Evolutionary conservation across 2,797 vertebrate genomes (phyloP), one percentile per base, ranked within the genome.

Genomic region (Astyanax mexicanus): DNA sequence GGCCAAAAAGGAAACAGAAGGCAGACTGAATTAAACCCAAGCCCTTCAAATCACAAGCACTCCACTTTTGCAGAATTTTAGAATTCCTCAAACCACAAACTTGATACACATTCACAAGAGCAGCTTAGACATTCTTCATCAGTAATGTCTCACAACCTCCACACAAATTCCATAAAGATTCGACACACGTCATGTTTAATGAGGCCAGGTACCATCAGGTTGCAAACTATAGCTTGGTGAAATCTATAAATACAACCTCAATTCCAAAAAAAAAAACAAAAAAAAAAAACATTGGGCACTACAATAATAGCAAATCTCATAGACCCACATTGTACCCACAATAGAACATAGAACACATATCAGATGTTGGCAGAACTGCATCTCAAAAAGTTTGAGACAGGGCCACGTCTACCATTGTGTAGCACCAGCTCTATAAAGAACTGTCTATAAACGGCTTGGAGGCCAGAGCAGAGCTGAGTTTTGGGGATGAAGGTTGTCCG

Each of bases 1-100:
- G 0, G 5, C 35, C 29, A 3, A 4, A 58, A 1, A 78, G 13
- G 29, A 84, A 82, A 47, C 71, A 58, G 40, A 82, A 83, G 69
- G 4, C 21, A 27, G 71, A 80, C 19, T 78, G 58, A 82, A 23
- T 37, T 19, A 3, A 38, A 27, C n/a, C 25, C 25, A 11, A 61
- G 23, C 42, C 9, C 8, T 45, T 13, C 17, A 29, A 66, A 66
- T n/a, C 27, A 7, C 3, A 49, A 17, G 21, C 27, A 67, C 9
- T 49, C 58, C 6, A 62, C 5, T 51, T 54, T 11, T 25, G 21
- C 17, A n/a, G 44, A 47, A 47, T n/a, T 47, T 17, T 55, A 17
- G 47, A 23, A 51, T 10, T 51, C 7, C 47, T 51, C n/a, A n/a
- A n/a, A 19, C 47, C 19, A 55, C 25, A 35, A 17, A 32, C 29